Evolutionary conservation across 1,140 invertebrate species (phyloP).

Genomic region (Belonocnema kinseyi): DNA sequence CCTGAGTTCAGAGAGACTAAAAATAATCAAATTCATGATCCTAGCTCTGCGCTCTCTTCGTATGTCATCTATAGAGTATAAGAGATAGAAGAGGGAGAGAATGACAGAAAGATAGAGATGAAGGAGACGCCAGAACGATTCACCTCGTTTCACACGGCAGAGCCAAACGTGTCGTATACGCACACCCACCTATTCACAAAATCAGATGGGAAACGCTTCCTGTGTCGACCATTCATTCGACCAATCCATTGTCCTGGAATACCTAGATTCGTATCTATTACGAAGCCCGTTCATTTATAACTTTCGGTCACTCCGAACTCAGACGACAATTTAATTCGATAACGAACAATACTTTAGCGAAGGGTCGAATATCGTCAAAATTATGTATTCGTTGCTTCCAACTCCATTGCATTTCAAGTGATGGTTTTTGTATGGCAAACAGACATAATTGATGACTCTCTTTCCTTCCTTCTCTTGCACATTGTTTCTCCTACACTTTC

Average conservation of each 20-base stretch:
- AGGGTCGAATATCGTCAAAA: not conserved
- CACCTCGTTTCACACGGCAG: conserved; percentile 55
- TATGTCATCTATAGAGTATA: conserved; percentile 1
- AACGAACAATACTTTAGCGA: conserved; percentile 8
- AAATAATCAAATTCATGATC: conserved; percentile 26
- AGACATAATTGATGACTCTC: too few species aligned
- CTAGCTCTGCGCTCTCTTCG: not conserved
- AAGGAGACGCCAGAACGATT: conserved; percentile 50
- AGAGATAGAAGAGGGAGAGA: conserved; percentile 9
- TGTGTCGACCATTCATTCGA: conserved; percentile 53
- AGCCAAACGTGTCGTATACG: conserved; percentile 42
- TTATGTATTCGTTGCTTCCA: not conserved
- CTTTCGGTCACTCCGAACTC: conserved; percentile 25
- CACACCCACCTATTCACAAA: conserved; percentile 54
- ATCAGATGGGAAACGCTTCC: conserved; percentile 65
- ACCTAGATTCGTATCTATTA: conserved; percentile 28
- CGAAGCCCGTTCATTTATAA: conserved; percentile 27
- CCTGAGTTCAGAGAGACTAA: conserved; percentile 9
- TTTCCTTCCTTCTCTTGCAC: too few species aligned
- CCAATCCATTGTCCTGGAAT: conserved; percentile 59
- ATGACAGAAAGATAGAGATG: not conserved
- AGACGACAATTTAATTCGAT: conserved; percentile 23
- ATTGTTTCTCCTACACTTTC: too few species aligned
- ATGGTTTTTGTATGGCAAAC: not conserved
- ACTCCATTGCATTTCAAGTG: not conserved